phyloP scores from a whole-genome alignment of 2,888 invertebrate genomes.

The Mythimna lalbum region DNA sequence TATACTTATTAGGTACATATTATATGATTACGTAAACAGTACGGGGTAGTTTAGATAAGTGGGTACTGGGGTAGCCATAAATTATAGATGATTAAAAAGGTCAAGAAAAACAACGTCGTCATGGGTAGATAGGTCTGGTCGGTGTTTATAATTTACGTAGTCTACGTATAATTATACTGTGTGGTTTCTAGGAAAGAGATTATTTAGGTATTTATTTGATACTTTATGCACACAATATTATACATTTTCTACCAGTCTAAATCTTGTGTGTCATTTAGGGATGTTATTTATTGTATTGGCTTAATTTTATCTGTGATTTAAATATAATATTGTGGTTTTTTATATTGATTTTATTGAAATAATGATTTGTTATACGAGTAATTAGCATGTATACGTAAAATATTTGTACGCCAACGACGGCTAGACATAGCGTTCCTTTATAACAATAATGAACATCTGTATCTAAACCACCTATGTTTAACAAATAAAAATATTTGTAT shows the following conservation, averaged over 20 bases:
- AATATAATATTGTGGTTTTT: conserved; percentile 2
- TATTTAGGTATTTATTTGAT: neutral
- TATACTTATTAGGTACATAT: neutral
- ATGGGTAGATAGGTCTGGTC: conserved; percentile 3
- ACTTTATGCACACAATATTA: too few species aligned
- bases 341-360: too few species aligned
- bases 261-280: neutral
- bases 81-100: conserved; percentile 17
- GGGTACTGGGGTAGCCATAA: conserved; percentile 14
- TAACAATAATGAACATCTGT: too few species aligned
- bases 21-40: neutral
- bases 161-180: conserved; percentile 3
- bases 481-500: too few species aligned
- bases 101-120: conserved; percentile 6
- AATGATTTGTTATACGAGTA: too few species aligned
- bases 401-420: too few species aligned
- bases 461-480: too few species aligned
- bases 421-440: too few species aligned
- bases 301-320: conserved; percentile 4
- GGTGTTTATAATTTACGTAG: conserved; percentile 6
- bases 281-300: neutral
- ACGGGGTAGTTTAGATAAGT: neutral
- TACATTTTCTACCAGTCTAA: neutral
- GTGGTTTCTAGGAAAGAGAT: conserved; percentile 9
- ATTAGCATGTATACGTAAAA: too few species aligned